phyloP scores from a whole-genome alignment of 1,140 invertebrate species.

The Daktulosphaira vitifoliae region DNA sequence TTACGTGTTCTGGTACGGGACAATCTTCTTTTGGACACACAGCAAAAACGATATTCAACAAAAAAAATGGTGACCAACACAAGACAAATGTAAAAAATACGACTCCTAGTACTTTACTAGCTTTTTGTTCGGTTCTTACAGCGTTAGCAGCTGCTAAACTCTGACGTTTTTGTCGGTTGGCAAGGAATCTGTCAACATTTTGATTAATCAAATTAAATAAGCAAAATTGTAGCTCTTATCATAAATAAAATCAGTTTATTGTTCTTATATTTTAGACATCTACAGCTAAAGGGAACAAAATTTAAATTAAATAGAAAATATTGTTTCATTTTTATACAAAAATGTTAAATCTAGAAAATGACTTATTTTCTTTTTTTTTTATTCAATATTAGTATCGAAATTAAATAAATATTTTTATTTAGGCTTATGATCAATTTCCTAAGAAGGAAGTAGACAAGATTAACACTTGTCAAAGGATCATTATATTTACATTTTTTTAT shows the following conservation, averaged over 20 bases:
- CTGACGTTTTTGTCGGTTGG: conserved; percentile 44
- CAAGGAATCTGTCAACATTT: conserved; percentile 36
- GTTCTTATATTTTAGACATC: neutral
- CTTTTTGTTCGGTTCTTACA: conserved; percentile 73
- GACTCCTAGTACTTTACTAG: conserved; percentile 69
- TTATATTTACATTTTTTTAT: too few species aligned
- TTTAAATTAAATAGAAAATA: too few species aligned
- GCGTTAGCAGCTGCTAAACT: conserved; percentile 62
- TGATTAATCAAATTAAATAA: conserved; percentile 2
- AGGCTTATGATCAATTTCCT: too few species aligned
- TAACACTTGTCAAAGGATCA: too few species aligned
- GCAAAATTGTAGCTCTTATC: too few species aligned
- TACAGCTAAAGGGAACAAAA: too few species aligned
- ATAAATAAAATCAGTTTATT: neutral
- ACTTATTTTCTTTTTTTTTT: too few species aligned
- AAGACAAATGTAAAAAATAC: conserved; percentile 86
- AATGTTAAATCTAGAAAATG: too few species aligned
- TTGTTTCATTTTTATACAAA: too few species aligned
- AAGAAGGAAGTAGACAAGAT: too few species aligned
- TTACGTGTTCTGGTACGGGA: conserved; percentile 59
- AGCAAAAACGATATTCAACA: conserved; percentile 72
- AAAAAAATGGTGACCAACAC: conserved; percentile 85
- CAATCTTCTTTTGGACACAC: conserved; percentile 56
- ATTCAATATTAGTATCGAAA: too few species aligned
- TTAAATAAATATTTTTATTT: too few species aligned